Conservation (phyloP, 2,888 invertebrate species). For the Ennomos quercinarius region DNA sequence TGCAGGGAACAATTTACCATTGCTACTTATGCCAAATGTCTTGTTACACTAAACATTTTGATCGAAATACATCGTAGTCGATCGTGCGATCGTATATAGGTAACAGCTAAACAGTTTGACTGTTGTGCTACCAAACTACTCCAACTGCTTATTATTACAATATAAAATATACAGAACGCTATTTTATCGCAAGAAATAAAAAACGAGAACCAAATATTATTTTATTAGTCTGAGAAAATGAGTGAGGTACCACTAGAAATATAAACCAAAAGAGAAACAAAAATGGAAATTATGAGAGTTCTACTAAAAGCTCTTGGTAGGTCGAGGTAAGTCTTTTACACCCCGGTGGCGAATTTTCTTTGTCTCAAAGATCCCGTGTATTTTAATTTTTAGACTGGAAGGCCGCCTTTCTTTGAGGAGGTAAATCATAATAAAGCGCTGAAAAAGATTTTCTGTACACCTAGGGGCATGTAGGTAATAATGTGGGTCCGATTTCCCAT, state of each 20-base stretch:
- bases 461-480: slow-evolving; percentile 46
- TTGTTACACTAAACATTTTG: too few relatives aligned
- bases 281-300: slow-evolving; percentile 28
- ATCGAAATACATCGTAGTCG: too few relatives aligned
- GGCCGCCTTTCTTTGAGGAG: slow-evolving; percentile 32
- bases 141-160: too few relatives aligned
- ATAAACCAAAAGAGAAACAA: slow-evolving; percentile 23
- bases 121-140: too few relatives aligned
- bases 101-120: too few relatives aligned
- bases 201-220: slow-evolving; percentile 50
- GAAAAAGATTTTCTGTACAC: slow-evolving; percentile 35
- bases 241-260: slow-evolving; percentile 8
- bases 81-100: too few relatives aligned
- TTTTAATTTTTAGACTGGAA: slow-evolving; percentile 39
- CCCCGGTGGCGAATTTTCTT: slow-evolving; percentile 29
- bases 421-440: slow-evolving; percentile 42
- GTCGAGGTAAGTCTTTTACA: slow-evolving; percentile 30
- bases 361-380: slow-evolving; percentile 34
- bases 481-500: slow-evolving; percentile 65
- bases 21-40: too few relatives aligned
- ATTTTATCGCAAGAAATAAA: too few relatives aligned
- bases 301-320: slow-evolving; percentile 22
- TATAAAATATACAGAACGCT: too few relatives aligned
- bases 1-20: too few relatives aligned
- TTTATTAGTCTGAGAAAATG: slow-evolving; percentile 3